Evolutionary conservation across 1,140 invertebrate species (phyloP).

Genomic region (Bombus difficillimus): DNA sequence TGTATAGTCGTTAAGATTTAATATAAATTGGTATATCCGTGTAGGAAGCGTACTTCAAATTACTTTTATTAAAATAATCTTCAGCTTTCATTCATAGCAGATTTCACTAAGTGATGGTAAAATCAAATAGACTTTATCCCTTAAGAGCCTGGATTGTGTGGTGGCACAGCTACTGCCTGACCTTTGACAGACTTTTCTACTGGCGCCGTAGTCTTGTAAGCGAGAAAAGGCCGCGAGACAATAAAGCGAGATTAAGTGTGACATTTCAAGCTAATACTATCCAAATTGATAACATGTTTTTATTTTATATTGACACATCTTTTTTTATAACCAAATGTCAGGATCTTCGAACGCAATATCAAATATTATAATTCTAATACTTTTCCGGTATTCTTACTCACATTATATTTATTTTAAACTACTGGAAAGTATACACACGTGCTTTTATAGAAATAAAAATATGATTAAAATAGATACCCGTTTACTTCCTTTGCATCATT

Average conservation of each 20-base stretch:
- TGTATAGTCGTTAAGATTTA: not conserved
- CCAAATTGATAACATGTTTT: not conserved
- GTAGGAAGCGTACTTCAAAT: not conserved
- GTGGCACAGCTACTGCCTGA: slow-evolving; percentile 2
- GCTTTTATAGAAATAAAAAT: not conserved
- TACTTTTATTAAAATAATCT: not conserved
- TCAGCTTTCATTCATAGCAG: too few relatives aligned
- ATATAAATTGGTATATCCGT: too few relatives aligned
- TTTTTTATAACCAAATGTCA: not conserved
- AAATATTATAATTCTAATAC: not conserved
- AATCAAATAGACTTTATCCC: not conserved
- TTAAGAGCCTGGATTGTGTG: not conserved
- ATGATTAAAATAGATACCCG: not conserved
- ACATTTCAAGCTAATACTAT: not conserved
- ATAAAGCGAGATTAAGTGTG: slow-evolving; percentile 1
- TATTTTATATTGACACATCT: too few relatives aligned
- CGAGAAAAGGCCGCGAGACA: not conserved
- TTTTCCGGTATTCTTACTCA: not conserved
- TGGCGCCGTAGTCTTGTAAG: not conserved
- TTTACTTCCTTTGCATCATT: not conserved
- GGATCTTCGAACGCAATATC: not conserved
- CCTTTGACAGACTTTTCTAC: slow-evolving; percentile 4
- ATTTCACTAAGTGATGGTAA: too few relatives aligned
- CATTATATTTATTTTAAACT: not conserved
- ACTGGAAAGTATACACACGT: not conserved